These are phyloP conservation scores for Arge pagana DNA, from an alignment of 2,888 invertebrate genomes.

Conservation along the genomic window DNA sequence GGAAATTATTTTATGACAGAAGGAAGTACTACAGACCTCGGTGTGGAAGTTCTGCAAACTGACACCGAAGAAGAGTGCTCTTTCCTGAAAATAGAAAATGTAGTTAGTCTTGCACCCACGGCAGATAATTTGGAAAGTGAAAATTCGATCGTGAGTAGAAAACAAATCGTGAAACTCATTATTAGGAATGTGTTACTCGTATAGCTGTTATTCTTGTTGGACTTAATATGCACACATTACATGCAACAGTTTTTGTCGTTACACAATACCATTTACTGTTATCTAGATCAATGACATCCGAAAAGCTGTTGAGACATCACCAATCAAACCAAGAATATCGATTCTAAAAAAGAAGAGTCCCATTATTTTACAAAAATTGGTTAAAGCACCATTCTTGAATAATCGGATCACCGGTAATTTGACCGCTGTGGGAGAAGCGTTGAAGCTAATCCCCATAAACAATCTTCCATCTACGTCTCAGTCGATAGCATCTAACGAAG, in stretches of 20 bases:
- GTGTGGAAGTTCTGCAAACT: conserved; percentile 25
- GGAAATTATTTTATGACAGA: conserved; percentile 3
- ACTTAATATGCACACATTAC: not conserved
- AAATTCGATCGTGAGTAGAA: conserved; percentile 13
- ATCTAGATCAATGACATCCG: conserved; percentile 45
- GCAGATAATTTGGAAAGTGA: conserved; percentile 9
- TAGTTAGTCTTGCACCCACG: conserved; percentile 61
- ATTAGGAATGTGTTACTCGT: not conserved
- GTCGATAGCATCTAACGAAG: conserved; percentile 2
- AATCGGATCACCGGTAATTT: conserved; percentile 8
- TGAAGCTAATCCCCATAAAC: conserved; percentile 17
- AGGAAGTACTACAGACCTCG: conserved; percentile 13
- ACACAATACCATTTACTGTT: not conserved
- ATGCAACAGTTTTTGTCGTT: not conserved
- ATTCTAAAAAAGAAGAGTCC: conserved; percentile 44
- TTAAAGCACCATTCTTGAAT: conserved; percentile 12
- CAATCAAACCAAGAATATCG: conserved; percentile 41
- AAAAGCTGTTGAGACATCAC: conserved; percentile 44
- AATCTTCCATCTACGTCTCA: conserved; percentile 14
- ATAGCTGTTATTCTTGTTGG: not conserved
- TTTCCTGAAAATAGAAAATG: conserved; percentile 61
- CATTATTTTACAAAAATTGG: conserved; percentile 43
- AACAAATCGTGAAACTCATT: too few relatives aligned
- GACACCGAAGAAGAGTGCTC: conserved; percentile 43
- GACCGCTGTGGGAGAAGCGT: conserved; percentile 3